A percentile compares a stretch with the other conserved stretches of the same genome.
Evolutionary conservation across 1,140 invertebrate species (phyloP).

Genomic region (Nephotettix cincticeps): DNA sequence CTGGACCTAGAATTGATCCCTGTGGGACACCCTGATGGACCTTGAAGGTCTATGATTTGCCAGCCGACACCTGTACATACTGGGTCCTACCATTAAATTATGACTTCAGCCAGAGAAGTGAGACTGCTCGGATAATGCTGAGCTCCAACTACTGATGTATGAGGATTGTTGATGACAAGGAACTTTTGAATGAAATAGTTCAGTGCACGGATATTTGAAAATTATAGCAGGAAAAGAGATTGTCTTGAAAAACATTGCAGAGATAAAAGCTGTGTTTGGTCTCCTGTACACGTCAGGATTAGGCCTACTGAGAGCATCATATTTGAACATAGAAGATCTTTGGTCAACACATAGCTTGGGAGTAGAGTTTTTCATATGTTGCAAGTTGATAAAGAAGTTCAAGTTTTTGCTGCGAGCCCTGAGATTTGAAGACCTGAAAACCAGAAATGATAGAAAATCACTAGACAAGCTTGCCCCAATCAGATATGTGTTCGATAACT

Average conservation of each 20-base stretch:
- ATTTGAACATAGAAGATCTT: conserved; percentile 40
- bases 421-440: conserved; percentile 31
- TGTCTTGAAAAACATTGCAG: not conserved
- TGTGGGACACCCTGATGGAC: too few relatives aligned
- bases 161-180: not conserved
- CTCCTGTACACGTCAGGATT: conserved; percentile 36
- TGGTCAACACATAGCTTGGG: conserved; percentile 39
- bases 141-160: too few relatives aligned
- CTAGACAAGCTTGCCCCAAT: not conserved
- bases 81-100: too few relatives aligned
- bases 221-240: not conserved
- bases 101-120: too few relatives aligned
- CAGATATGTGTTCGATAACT: conserved; percentile 38
- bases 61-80: too few relatives aligned
- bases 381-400: conserved; percentile 39
- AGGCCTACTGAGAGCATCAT: conserved; percentile 28
- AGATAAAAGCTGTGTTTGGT: conserved; percentile 34
- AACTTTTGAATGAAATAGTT: not conserved
- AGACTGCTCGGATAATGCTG: too few relatives aligned
- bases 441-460: not conserved
- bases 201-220: not conserved
- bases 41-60: too few relatives aligned
- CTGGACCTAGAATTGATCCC: too few relatives aligned
- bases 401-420: conserved; percentile 37
- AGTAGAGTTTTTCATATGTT: conserved; percentile 34